These are phyloP conservation scores for Caenorhabditis auriculariae DNA, from an alignment of 2,888 invertebrate species.

Conservation along the genomic window DNA sequence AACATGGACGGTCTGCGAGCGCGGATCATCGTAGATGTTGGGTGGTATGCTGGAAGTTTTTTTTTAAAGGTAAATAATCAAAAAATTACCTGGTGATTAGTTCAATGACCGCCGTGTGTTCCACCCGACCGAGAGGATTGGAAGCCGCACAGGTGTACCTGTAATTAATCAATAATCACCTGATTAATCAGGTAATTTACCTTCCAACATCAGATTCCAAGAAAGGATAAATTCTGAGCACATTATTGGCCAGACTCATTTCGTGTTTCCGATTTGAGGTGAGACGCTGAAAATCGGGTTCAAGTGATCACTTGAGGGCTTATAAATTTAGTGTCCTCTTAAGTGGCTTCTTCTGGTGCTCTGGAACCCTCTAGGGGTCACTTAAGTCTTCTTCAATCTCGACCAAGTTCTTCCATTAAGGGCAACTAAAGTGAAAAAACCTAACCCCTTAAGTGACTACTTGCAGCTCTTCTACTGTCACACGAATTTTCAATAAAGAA, in stretches of 20 bases:
- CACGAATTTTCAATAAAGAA: too few relatives aligned
- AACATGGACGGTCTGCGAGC: slow-evolving; percentile 21
- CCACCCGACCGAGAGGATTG: slow-evolving; percentile 53
- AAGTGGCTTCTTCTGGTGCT: too few relatives aligned
- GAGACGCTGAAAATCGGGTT: slow-evolving; percentile 18
- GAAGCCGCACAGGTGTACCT: slow-evolving; percentile 64
- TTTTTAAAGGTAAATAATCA: background rate
- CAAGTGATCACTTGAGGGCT: background rate
- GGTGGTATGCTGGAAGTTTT: slow-evolving; percentile 42
- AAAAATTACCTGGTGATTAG: slow-evolving; percentile 29
- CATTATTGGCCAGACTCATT: slow-evolving; percentile 41
- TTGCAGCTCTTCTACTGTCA: too few relatives aligned
- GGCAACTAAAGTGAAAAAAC: too few relatives aligned
- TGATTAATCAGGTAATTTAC: slow-evolving; percentile 12
- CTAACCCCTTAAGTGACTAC: too few relatives aligned
- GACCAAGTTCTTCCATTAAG: too few relatives aligned
- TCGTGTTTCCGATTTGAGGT: slow-evolving; percentile 48
- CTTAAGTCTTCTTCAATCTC: too few relatives aligned
- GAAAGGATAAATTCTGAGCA: slow-evolving; percentile 60
- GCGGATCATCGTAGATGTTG: slow-evolving; percentile 49
- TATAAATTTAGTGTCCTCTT: background rate
- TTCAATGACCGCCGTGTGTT: slow-evolving; percentile 29
- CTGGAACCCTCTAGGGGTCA: too few relatives aligned
- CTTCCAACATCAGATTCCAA: slow-evolving; percentile 57
- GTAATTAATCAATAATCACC: background rate